Evolutionary conservation across 1,140 invertebrate species (phyloP).

Genomic region (Ditylenchus dipsaci): DNA sequence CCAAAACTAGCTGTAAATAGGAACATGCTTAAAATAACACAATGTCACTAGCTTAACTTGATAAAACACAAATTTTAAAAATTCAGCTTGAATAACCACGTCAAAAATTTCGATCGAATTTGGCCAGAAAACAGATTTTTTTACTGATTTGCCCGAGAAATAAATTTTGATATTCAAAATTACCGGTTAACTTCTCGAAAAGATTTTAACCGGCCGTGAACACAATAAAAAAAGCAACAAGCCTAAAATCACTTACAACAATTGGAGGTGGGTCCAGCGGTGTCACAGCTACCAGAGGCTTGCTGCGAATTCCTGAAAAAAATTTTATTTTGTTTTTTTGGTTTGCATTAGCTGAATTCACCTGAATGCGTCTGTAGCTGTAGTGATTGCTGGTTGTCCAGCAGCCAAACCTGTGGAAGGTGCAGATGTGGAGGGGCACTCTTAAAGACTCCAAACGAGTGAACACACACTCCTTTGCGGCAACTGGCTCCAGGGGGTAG

Average conservation of each 20-base stretch:
- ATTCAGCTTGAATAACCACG: no score
- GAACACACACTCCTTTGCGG: slow-evolving; percentile 53
- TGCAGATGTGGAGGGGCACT: slow-evolving; percentile 20
- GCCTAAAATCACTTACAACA: slow-evolving; percentile 6
- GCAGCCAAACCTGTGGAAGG: not conserved
- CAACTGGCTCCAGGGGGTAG: slow-evolving; percentile 39
- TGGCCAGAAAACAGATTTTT: no score
- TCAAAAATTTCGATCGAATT: no score
- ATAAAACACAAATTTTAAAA: no score
- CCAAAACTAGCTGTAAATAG: not conserved
- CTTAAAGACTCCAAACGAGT: slow-evolving; percentile 51
- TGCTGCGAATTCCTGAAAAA: not conserved
- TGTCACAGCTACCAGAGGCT: slow-evolving; percentile 4
- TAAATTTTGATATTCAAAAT: no score
- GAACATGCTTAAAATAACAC: no score
- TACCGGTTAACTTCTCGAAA: not conserved
- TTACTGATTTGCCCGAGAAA: no score
- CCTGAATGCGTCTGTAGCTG: not conserved
- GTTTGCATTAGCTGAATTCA: no score
- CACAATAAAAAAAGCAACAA: not conserved
- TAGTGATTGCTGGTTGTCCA: not conserved
- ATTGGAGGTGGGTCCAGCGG: slow-evolving; percentile 2
- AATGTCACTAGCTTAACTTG: no score
- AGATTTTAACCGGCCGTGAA: not conserved
- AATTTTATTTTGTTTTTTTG: no score